Conservation (phyloP, 2,888 invertebrate genomes). For the Geotrupes spiniger region DNA sequence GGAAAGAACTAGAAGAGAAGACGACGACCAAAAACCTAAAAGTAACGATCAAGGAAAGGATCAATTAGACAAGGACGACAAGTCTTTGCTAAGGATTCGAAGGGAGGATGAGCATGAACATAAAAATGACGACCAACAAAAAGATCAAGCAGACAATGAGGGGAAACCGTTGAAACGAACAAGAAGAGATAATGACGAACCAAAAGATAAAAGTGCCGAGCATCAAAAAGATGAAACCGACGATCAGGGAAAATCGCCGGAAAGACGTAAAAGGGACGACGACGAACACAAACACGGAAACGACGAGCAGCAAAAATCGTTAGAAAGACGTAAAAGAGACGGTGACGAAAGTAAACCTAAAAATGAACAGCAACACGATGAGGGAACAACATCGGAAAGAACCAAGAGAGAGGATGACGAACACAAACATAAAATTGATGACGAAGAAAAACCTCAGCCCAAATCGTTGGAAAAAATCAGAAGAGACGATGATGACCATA, state of each 20-base stretch:
- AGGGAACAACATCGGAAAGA: slow-evolving; percentile 26
- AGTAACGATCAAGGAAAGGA: too few relatives aligned
- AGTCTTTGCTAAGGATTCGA: too few relatives aligned
- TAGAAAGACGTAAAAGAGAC: neutral
- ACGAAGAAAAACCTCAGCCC: neutral
- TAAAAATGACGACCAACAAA: neutral
- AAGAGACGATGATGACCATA: neutral
- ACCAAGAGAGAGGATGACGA: too few relatives aligned
- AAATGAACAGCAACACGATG: neutral
- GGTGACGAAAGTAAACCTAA: neutral
- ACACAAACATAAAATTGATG: too few relatives aligned
- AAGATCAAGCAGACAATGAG: neutral
- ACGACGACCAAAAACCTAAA: too few relatives aligned
- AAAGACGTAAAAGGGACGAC: neutral
- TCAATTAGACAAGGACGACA: too few relatives aligned
- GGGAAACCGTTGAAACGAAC: neutral
- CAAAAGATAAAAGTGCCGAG: neutral
- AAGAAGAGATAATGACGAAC: neutral
- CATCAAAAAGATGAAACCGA: neutral
- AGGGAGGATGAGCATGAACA: too few relatives aligned
- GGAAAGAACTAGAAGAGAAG: too few relatives aligned
- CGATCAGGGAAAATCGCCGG: neutral
- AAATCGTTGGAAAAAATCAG: too few relatives aligned
- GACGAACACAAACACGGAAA: neutral
- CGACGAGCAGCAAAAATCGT: neutral